Evolutionary conservation across 2,797 vertebrate species (phyloP).

Genomic region (Nyctibius grandis): DNA sequence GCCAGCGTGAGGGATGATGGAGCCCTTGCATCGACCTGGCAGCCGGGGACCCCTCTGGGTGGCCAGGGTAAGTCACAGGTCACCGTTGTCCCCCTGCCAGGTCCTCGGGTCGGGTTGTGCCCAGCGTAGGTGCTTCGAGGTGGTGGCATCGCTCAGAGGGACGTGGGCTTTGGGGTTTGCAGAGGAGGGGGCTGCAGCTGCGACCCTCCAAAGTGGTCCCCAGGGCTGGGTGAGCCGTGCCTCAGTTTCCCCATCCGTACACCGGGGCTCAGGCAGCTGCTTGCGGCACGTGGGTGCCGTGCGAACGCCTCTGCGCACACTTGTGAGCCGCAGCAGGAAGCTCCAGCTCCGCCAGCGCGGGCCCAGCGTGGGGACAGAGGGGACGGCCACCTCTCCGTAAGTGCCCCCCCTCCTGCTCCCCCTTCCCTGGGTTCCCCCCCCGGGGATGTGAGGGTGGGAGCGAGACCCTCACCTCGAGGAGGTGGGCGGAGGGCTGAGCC

Average conservation of each 20-base stretch:
- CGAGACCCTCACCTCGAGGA: rapidly evolving
- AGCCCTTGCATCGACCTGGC: rapidly evolving
- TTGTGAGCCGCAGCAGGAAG: background rate
- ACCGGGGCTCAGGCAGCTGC: background rate
- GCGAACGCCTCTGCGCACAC: background rate
- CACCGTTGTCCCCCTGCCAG: background rate
- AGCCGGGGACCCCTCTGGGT: background rate
- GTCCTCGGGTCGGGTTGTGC: rapidly evolving
- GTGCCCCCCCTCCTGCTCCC: background rate
- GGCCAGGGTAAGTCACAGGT: rapidly evolving
- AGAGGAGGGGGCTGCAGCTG: background rate
- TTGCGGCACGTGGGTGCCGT: background rate
- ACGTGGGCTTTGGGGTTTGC: background rate
- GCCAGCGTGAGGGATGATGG: rapidly evolving
- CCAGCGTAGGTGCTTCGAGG: rapidly evolving
- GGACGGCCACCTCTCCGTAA: background rate
- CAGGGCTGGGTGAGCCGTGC: background rate
- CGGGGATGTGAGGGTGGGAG: background rate
- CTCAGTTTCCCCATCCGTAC: background rate
- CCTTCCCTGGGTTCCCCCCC: background rate
- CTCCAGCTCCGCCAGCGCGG: rapidly evolving
- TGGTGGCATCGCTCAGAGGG: background rate
- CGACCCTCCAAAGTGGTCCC: background rate
- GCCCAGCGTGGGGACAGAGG: background rate
- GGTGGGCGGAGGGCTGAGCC: background rate